Evolutionary conservation across 1,140 invertebrate genomes (phyloP).

Genomic region (Drosophila malerkotliana): DNA sequence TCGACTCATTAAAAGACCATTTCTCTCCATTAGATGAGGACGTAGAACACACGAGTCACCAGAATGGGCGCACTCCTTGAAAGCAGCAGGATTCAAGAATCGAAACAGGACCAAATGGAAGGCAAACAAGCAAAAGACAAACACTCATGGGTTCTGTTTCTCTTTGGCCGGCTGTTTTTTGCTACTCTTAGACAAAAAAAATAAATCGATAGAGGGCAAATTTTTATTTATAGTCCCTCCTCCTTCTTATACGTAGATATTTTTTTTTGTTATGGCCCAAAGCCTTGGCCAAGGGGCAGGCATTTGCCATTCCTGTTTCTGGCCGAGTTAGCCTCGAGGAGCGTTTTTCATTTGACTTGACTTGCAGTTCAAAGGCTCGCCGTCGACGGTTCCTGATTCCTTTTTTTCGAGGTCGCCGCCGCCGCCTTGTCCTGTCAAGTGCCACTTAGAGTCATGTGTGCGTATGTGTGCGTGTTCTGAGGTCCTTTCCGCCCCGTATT

Average conservation of each 20-base stretch:
- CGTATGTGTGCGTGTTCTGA: slow-evolving; percentile 27
- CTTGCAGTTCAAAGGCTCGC: slow-evolving; percentile 73
- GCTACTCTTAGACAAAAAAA: slow-evolving; percentile 29
- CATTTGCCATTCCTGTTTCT: slow-evolving; percentile 71
- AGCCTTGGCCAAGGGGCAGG: slow-evolving; percentile 38
- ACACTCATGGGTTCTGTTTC: slow-evolving; percentile 60
- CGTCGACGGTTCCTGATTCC: slow-evolving; percentile 32
- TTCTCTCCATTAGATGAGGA: slow-evolving; percentile 67
- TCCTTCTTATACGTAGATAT: slow-evolving; percentile 1
- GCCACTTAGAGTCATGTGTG: slow-evolving; percentile 45
- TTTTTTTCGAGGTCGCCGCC: slow-evolving; percentile 59
- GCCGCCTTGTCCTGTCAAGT: slow-evolving; percentile 67
- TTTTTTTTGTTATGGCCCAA: slow-evolving; percentile 21
- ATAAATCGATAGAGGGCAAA: slow-evolving; percentile 66
- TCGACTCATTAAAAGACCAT: slow-evolving; percentile 77
- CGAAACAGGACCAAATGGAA: slow-evolving; percentile 46
- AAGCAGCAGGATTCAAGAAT: slow-evolving; percentile 31
- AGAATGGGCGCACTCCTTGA: slow-evolving; percentile 9
- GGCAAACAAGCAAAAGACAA: slow-evolving; percentile 72
- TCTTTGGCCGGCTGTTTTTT: slow-evolving; percentile 28
- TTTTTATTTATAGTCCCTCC: slow-evolving; percentile 75
- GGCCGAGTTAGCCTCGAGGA: slow-evolving; percentile 38
- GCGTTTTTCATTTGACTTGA: slow-evolving; percentile 77
- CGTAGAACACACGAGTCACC: neutral
- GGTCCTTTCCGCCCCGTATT: slow-evolving; percentile 67